Evolutionary conservation across 2,797 vertebrate genomes (phyloP).

Genomic region (Menidia menidia): DNA sequence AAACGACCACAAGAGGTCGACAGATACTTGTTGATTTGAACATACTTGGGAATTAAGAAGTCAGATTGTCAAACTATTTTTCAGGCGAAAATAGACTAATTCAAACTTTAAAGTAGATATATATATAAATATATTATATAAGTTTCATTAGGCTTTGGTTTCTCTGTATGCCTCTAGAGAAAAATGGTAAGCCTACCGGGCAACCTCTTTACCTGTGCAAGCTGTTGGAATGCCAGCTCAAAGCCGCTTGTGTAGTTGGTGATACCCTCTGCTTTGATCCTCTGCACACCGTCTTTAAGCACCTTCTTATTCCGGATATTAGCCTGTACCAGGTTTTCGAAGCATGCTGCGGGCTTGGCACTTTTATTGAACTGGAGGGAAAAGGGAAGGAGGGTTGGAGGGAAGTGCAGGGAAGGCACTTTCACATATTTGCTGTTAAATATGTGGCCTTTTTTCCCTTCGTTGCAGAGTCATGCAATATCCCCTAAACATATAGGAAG

Average conservation of each 20-base stretch:
- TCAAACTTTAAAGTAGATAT: constrained; percentile 4
- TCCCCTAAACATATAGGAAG: constrained; percentile 21
- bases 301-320: constrained; percentile 97
- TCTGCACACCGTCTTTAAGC: constrained; percentile 91
- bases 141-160: neutral
- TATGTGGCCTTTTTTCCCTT: constrained; percentile 67
- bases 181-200: too few species aligned
- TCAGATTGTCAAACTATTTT: neutral
- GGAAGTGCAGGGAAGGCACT: constrained; percentile 72
- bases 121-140: too few species aligned
- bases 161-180: too few species aligned
- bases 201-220: constrained; percentile 65
- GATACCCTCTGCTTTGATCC: constrained; percentile 92
- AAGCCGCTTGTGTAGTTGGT: constrained; percentile 96
- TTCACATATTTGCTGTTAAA: constrained; percentile 78
- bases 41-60: neutral
- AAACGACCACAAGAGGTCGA: constrained; percentile 61
- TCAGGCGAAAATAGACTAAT: constrained; percentile 5
- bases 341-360: constrained; percentile 90
- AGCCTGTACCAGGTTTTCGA: constrained; percentile 95
- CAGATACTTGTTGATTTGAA: constrained; percentile 26
- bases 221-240: constrained; percentile 92
- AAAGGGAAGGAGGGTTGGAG: constrained; percentile 68
- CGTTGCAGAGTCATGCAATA: constrained; percentile 47
- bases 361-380: constrained; percentile 90